phyloP scores from a whole-genome alignment of 2,888 invertebrate genomes.

The Junonia oenone region DNA sequence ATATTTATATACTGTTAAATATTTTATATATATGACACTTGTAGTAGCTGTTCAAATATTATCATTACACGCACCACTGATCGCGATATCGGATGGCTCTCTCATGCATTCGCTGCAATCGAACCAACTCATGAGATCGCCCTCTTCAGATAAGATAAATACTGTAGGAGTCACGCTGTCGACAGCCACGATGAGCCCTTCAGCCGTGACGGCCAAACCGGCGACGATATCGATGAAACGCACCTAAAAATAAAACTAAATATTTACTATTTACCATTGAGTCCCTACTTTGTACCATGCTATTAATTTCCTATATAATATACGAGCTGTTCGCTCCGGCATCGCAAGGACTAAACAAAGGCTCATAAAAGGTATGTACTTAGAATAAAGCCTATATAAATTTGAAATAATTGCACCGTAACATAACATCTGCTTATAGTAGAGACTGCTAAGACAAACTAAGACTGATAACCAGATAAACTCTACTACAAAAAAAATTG shows the following conservation, averaged over 20 bases:
- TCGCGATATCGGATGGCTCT: conserved; percentile 97
- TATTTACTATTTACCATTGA: not conserved
- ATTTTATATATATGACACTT: not conserved
- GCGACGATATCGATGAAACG: conserved; percentile 95
- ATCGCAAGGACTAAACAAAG: too few species aligned
- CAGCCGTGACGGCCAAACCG: conserved; percentile 94
- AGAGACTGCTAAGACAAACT: too few species aligned
- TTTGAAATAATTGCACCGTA: too few species aligned
- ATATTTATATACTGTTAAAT: too few species aligned
- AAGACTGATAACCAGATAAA: too few species aligned
- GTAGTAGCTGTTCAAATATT: not conserved
- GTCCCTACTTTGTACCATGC: not conserved
- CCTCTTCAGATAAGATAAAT: conserved; percentile 94
- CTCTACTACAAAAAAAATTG: too few species aligned
- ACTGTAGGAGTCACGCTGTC: conserved; percentile 98
- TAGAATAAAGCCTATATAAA: too few species aligned
- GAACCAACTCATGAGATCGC: conserved; percentile 96
- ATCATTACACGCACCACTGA: conserved; percentile 84
- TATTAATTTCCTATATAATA: too few species aligned
- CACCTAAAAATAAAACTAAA: conserved; percentile 43
- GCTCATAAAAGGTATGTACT: too few species aligned
- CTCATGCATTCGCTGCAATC: conserved; percentile 99
- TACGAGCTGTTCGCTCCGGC: too few species aligned
- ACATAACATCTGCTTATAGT: too few species aligned
- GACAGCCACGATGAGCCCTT: conserved; percentile 96